Conservation (phyloP, 2,113 vertebrate genomes). For the Pterocles gutturalis region DNA sequence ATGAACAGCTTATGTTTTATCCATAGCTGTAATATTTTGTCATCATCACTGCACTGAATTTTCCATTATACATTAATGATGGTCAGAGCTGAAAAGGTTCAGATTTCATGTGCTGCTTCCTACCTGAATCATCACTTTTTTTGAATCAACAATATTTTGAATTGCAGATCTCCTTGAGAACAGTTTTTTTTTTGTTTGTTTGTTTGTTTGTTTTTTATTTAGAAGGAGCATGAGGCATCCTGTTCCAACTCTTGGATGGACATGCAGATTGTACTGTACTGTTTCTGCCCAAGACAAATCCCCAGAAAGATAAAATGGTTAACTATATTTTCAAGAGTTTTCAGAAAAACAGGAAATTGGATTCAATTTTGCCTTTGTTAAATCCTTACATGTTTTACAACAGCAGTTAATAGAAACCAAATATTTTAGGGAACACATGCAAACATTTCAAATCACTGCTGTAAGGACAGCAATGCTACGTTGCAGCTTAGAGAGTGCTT, state of each 20-base stretch:
- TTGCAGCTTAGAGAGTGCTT: background rate
- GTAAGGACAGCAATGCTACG: background rate
- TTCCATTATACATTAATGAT: background rate
- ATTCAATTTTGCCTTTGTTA: background rate
- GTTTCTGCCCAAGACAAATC: background rate
- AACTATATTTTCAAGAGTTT: background rate
- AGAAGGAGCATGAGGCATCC: background rate
- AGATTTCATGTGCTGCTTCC: background rate
- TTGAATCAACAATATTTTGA: background rate
- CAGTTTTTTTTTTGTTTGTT: background rate
- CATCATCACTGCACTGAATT: background rate
- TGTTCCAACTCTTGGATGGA: background rate
- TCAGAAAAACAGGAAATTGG: background rate
- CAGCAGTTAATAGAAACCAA: background rate
- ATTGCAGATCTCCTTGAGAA: background rate
- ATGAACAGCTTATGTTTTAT: background rate
- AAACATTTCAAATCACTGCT: background rate
- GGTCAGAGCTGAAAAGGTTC: background rate
- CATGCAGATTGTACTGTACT: background rate
- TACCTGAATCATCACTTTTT: background rate
- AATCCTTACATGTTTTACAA: background rate
- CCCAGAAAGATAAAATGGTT: background rate
- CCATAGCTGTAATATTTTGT: background rate
- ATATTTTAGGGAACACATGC: background rate
- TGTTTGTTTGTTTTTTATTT: background rate